A percentile compares a stretch with the other conserved stretches of the same genome.
Conservation (phyloP, 1,140 invertebrate genomes). For the Phenacoccus solenopsis region DNA sequence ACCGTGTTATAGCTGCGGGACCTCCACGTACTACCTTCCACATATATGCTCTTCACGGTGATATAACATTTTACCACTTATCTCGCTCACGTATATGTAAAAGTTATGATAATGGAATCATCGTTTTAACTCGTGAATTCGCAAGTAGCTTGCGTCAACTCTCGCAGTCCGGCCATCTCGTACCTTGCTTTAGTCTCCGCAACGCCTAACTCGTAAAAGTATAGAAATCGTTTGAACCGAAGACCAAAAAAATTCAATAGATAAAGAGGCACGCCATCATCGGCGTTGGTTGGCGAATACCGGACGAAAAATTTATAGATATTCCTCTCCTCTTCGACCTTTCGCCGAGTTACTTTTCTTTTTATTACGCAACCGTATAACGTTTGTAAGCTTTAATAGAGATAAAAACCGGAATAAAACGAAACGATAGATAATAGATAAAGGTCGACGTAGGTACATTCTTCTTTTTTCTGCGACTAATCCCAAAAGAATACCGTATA, state of each 20-base stretch:
- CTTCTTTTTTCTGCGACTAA: background rate
- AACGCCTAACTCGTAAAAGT: too few relatives aligned
- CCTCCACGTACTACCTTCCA: background rate
- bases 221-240: too few relatives aligned
- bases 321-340: background rate
- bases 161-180: too few relatives aligned
- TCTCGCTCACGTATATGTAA: background rate
- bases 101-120: background rate
- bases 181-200: too few relatives aligned
- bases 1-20: background rate
- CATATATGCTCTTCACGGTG: background rate
- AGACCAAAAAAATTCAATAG: background rate
- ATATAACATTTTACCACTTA: conserved; percentile 3
- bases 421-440: conserved; percentile 15
- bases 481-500: conserved; percentile 15
- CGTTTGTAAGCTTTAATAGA: conserved; percentile 10
- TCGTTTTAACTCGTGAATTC: background rate
- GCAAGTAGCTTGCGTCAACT: background rate
- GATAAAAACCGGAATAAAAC: conserved; percentile 6
- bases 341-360: background rate
- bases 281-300: background rate
- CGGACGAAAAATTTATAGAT: conserved; percentile 6
- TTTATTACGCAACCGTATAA: conserved; percentile 6
- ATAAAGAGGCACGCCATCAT: background rate
- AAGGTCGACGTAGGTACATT: conserved; percentile 11